phyloP scores from a whole-genome alignment of 2,113 vertebrate genomes.

The Amblyornis subalaris region DNA sequence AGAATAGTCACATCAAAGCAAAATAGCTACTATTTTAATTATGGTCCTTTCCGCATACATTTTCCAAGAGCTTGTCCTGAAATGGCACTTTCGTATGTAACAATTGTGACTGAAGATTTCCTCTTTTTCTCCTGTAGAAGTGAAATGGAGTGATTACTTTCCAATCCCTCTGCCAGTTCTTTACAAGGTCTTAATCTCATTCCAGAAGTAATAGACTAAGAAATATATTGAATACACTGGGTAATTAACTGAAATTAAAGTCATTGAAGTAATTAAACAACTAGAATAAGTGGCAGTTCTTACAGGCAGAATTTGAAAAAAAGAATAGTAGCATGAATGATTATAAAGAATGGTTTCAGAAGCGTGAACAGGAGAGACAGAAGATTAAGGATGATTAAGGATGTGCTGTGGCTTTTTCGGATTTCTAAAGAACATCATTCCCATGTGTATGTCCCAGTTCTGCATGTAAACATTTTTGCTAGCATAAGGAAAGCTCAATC shows the following conservation, averaged over 20 bases:
- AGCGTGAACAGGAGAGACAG: background rate
- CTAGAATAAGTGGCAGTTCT: background rate
- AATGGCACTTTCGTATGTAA: background rate
- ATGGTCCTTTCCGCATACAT: background rate
- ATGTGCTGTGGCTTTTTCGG: background rate
- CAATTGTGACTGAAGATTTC: background rate
- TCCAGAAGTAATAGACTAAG: background rate
- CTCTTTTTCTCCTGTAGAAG: background rate
- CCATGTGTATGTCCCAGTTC: background rate
- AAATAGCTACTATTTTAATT: background rate
- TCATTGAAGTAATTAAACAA: constrained; percentile 4
- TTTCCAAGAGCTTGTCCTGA: background rate
- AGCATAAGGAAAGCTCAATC: background rate
- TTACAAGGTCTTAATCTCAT: background rate
- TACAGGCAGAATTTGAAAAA: background rate
- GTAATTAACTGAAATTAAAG: background rate
- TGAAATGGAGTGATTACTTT: background rate
- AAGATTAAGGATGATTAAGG: background rate
- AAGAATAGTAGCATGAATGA: background rate
- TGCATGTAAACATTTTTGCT: background rate
- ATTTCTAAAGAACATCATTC: background rate
- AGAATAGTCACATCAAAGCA: background rate
- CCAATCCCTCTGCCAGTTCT: background rate
- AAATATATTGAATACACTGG: background rate
- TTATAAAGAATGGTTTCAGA: background rate